Percentiles rank a stretch among this genome's conserved stretches.
Conservation (phyloP, 2,797 vertebrate species). For the Epinephelus awoara region DNA sequence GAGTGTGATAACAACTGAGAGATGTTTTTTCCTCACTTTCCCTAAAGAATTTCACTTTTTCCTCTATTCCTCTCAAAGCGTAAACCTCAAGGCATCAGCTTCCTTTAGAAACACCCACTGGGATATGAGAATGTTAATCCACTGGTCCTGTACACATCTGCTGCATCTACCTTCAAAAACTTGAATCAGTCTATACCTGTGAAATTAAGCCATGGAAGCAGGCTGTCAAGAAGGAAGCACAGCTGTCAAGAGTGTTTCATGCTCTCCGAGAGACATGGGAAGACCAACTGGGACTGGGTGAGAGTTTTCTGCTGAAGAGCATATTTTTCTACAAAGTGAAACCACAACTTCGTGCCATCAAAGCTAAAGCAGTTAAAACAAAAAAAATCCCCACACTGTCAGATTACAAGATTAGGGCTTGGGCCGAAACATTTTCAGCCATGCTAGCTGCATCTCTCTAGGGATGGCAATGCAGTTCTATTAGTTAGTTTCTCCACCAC, state of each 20-base stretch:
- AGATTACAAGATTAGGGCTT: not conserved
- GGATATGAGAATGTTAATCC: conserved; percentile 46
- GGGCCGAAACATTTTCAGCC: not conserved
- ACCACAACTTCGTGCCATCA: conserved; percentile 25
- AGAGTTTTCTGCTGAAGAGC: conserved; percentile 32
- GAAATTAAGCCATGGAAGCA: conserved; percentile 46
- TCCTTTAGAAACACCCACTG: conserved; percentile 36
- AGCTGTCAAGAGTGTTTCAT: conserved; percentile 35
- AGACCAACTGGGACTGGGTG: conserved; percentile 19
- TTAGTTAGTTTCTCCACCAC: not conserved
- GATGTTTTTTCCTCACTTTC: not conserved
- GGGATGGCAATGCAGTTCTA: not conserved
- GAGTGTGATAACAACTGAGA: conserved; percentile 36
- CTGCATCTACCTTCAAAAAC: conserved; percentile 43
- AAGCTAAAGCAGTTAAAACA: conserved; percentile 1
- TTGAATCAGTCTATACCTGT: conserved; percentile 9
- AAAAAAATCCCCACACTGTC: conserved; percentile 8
- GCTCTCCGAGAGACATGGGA: conserved; percentile 22
- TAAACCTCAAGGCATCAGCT: conserved; percentile 33
- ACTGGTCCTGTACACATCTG: conserved; percentile 43
- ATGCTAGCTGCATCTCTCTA: not conserved
- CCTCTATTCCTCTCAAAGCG: conserved; percentile 30
- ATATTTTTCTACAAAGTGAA: conserved; percentile 22
- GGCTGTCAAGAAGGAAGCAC: conserved; percentile 31
- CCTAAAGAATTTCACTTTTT: conserved; percentile 24